These are phyloP conservation scores for Gryon sp. DNA, from an alignment of 1,140 invertebrate genomes.

Conservation along the genomic window DNA sequence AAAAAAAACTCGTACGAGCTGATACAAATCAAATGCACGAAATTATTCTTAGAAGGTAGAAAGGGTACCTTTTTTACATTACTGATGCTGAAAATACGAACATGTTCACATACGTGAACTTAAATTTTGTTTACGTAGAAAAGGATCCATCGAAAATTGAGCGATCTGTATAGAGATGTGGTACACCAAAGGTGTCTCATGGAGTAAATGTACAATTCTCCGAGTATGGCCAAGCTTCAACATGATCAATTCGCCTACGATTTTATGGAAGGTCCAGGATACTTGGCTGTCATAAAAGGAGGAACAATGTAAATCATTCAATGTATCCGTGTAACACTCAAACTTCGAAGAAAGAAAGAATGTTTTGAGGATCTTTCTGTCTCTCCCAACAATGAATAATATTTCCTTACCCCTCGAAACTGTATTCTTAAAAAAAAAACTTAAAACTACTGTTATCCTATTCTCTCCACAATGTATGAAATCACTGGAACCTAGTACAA, in stretches of 20 bases:
- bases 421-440: constrained; percentile 32
- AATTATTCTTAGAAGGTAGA: no score
- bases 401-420: constrained; percentile 44
- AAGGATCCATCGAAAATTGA: no score
- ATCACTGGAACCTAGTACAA: constrained; percentile 24
- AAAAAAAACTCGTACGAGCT: no score
- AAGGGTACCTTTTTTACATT: no score
- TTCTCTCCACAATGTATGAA: constrained; percentile 13
- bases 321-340: constrained; percentile 28
- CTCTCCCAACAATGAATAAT: constrained; percentile 4
- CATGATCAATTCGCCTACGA: constrained; percentile 34
- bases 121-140: no score
- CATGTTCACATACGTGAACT: no score
- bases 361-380: constrained; percentile 50
- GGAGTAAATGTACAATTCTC: no score
- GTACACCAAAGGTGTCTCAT: no score
- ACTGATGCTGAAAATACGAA: no score
- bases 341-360: not conserved
- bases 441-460: constrained; percentile 25
- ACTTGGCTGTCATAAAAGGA: constrained; percentile 23
- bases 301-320: constrained; percentile 37
- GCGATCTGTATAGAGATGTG: no score
- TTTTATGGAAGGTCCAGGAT: constrained; percentile 31
- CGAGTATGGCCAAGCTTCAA: no score
- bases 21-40: no score